These are phyloP conservation scores for Arbacia lixula DNA, from an alignment of 53 echinoderm and acorn worm genomes.

Conservation along the genomic window DNA sequence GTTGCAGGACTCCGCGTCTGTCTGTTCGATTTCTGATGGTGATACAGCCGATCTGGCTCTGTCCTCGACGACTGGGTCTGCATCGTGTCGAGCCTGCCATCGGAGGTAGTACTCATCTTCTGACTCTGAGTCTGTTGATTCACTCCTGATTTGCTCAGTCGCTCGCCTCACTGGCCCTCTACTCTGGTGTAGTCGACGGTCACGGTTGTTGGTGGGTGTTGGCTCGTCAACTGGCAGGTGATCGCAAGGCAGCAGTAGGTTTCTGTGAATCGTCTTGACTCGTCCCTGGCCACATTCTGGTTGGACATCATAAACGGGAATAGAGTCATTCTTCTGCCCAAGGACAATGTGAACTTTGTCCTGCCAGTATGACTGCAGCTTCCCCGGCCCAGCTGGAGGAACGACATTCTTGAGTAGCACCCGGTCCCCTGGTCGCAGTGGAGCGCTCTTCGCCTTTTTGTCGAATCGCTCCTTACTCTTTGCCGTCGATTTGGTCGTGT, in stretches of 20 bases:
- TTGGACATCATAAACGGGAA: slow-evolving; percentile 55
- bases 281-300: slow-evolving; percentile 41
- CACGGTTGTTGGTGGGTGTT: no score
- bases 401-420: slow-evolving; percentile 49
- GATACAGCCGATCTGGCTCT: no score
- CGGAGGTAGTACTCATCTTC: no score
- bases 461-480: slow-evolving; percentile 43
- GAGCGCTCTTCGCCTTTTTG: slow-evolving; percentile 15
- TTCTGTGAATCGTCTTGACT: slow-evolving; percentile 42
- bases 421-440: slow-evolving; percentile 53
- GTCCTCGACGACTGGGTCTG: no score
- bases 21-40: no score
- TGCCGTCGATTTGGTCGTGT: slow-evolving; percentile 3
- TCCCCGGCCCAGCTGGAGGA: slow-evolving; percentile 32
- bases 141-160: no score
- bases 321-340: neutral
- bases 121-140: no score
- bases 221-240: neutral
- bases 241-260: slow-evolving; percentile 55
- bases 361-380: slow-evolving; percentile 44
- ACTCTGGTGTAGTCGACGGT: no score
- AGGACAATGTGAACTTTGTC: slow-evolving; percentile 36
- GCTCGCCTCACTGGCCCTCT: no score
- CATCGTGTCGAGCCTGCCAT: no score
- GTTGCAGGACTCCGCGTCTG: no score